phyloP scores from a whole-genome alignment of 2,113 vertebrate genomes.

The Mormoops blainvillei region DNA sequence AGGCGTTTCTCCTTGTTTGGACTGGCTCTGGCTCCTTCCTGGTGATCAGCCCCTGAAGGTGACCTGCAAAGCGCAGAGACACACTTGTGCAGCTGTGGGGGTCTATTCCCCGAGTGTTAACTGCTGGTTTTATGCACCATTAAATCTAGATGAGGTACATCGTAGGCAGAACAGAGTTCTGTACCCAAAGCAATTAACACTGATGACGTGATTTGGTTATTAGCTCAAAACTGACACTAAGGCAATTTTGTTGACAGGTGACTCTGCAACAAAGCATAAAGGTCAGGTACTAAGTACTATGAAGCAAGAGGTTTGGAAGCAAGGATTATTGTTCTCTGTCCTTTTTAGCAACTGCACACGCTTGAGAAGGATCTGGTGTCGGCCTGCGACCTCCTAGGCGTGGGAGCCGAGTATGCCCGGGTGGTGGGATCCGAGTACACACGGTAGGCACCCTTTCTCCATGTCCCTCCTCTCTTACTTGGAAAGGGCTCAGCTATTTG shows the following conservation, averaged over 20 bases:
- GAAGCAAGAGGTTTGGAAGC: not conserved
- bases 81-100: not conserved
- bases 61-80: not conserved
- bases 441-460: conserved; percentile 79
- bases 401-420: conserved; percentile 95
- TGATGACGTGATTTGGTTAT: not conserved
- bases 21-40: not conserved
- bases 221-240: not conserved
- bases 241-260: not conserved
- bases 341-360: conserved; percentile 94
- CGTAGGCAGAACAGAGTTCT: not conserved
- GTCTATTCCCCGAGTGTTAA: rapidly evolving
- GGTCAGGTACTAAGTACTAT: not conserved
- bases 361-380: conserved; percentile 98
- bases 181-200: not conserved
- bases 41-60: not conserved
- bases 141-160: not conserved
- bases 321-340: not conserved
- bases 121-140: not conserved
- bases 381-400: conserved; percentile 96
- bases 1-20: not conserved
- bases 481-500: not conserved
- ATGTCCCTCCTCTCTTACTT: not conserved
- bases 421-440: conserved; percentile 99
- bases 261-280: not conserved